Percentiles rank a stretch among this genome's conserved stretches.
Evolutionary conservation across 1,140 invertebrate genomes (phyloP).

Genomic region (Drosophila rufa): DNA sequence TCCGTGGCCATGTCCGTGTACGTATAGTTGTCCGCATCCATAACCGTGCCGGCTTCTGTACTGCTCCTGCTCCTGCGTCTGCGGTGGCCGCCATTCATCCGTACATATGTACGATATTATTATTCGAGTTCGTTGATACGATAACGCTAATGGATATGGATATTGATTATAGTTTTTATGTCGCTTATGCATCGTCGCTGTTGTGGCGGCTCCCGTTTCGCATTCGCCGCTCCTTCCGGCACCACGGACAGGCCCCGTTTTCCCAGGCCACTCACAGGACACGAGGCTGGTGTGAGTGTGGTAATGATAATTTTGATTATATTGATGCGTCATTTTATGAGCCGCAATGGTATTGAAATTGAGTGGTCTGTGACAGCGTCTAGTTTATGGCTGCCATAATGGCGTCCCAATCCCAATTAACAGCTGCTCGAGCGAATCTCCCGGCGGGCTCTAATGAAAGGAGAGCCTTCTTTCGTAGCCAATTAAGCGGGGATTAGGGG

Average conservation of each 20-base stretch:
- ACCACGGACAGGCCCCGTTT: background rate
- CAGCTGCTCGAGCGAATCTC: conserved; percentile 58
- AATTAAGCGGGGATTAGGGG: conserved; percentile 44
- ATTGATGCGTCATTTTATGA: conserved; percentile 83
- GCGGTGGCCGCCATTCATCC: conserved; percentile 35
- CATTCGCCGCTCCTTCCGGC: conserved; percentile 13
- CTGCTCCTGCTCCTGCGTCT: conserved; percentile 30
- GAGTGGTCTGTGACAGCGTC: conserved; percentile 76
- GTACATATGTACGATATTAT: conserved; percentile 66
- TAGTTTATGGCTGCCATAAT: conserved; percentile 66
- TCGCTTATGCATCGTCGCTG: conserved; percentile 48
- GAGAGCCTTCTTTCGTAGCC: conserved; percentile 30
- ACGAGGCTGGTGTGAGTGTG: conserved; percentile 19
- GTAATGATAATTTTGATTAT: conserved; percentile 83
- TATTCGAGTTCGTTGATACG: conserved; percentile 79
- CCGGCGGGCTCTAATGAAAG: conserved; percentile 33
- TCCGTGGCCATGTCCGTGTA: conserved; percentile 18
- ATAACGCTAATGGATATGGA: conserved; percentile 84
- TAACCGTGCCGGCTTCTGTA: background rate
- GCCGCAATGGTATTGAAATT: conserved; percentile 82
- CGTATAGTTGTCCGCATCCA: conserved; percentile 16
- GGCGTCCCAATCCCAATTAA: conserved; percentile 62
- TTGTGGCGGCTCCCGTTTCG: conserved; percentile 23
- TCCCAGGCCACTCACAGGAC: conserved; percentile 19
- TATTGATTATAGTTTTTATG: conserved; percentile 84